Base-by-base conservation (phyloP, 2,888 invertebrate species). In the Trichogramma dendrolimi region DNA sequence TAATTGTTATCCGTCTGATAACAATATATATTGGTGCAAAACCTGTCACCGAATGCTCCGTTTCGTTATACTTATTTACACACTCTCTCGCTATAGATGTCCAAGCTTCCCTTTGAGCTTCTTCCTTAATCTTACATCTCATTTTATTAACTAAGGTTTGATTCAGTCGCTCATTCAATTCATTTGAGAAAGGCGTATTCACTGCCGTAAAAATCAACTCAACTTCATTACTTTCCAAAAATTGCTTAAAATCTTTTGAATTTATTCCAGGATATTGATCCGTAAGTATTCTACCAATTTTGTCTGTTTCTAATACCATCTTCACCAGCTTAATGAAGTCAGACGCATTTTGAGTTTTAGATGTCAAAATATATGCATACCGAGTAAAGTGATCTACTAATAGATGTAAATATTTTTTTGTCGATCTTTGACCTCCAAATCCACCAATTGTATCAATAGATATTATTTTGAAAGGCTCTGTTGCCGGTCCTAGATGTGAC, bases 21-120 rank as follows among this genome's bases (percentile, higher is more conserved):
- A n/a, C n/a, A n/a, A n/a, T n/a, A 60, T 73, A 70, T 58, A 59
- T 63, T 64, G 72, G 70, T 41, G 67, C 48, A 64, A 71, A 73
- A 6, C 55, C 55, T 3, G 71, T 74, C 1, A 71, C 65, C 50
- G 69, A 65, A 49, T 72, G 72, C 49, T 68, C 67, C 39, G 71
- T 72, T 55, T 67, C 55, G 55, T 74, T 74, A 54, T 73, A 73
- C 65, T 67, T 71, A 8, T 69, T 50, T 42, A 68, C 64, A 43
- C 64, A 64, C 11, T 65, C 53, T 6, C 48, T 48, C 38, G 64
- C 63, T 49, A 63, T 58, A 2, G 59, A 63, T 55, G 60, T 67
- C 67, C 67, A 64, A 6, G 60, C 55, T 46, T n/a, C 55, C 50
- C 60, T 63, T 27, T 41, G 39, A 43, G 55, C 46, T 40, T 59